A percentile compares a stretch with the other conserved stretches of the same genome.
phyloP scores from a whole-genome alignment of 2,113 vertebrate species.

The Excalfactoria chinensis region DNA sequence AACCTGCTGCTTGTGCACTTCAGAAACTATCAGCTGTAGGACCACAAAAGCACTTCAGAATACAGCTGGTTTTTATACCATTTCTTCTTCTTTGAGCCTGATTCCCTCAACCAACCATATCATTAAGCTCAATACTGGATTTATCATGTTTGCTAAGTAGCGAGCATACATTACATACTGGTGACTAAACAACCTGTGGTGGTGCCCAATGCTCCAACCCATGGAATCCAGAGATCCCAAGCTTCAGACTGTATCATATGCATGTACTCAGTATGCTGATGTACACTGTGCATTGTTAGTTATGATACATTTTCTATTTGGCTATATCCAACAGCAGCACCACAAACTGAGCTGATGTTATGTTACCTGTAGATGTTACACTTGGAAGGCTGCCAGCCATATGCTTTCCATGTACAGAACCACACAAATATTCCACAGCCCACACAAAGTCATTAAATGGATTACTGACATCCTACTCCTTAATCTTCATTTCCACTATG shows the following conservation, averaged over 20 bases:
- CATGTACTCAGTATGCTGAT: not conserved
- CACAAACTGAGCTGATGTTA: not conserved
- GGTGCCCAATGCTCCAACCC: not conserved
- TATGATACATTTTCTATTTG: not conserved
- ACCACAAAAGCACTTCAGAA: not conserved
- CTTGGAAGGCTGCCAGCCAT: not conserved
- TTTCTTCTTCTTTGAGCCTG: not conserved
- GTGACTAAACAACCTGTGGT: not conserved
- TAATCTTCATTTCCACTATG: not conserved
- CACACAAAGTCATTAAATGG: not conserved
- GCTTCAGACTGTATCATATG: rapidly evolving
- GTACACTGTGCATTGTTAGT: not conserved
- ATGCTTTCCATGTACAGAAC: not conserved
- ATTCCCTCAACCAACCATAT: not conserved
- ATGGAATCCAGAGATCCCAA: not conserved
- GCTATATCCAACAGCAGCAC: not conserved
- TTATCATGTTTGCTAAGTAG: not conserved
- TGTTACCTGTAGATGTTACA: not conserved
- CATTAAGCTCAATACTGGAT: not conserved
- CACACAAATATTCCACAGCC: not conserved
- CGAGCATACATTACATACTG: rapidly evolving
- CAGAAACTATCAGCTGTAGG: not conserved
- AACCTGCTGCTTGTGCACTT: not conserved
- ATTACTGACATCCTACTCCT: not conserved
- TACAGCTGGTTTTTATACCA: not conserved